These are phyloP conservation scores for Oryzias sinensis DNA, from an alignment of 2,797 vertebrate genomes.

Conservation along the genomic window DNA sequence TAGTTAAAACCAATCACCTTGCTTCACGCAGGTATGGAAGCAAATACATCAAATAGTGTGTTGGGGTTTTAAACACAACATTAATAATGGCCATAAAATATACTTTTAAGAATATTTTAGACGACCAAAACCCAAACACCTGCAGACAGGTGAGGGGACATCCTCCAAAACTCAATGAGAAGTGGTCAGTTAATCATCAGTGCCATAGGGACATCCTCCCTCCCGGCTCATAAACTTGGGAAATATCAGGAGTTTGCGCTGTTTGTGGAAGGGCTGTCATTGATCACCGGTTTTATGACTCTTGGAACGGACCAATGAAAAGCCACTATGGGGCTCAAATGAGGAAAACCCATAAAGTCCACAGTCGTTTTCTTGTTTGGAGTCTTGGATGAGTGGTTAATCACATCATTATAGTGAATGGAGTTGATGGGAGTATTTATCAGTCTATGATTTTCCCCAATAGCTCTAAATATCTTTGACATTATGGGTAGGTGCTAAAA, in stretches of 20 bases:
- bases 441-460: constrained; percentile 8
- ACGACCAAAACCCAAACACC: no score
- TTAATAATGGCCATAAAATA: no score
- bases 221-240: constrained; percentile 26
- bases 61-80: no score
- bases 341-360: constrained; percentile 28
- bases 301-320: constrained; percentile 40
- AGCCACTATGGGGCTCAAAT: constrained; percentile 25
- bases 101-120: no score
- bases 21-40: no score
- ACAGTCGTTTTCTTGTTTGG: constrained; percentile 21
- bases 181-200: constrained; percentile 42
- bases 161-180: constrained; percentile 22
- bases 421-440: constrained; percentile 13
- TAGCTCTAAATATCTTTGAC: constrained; percentile 30
- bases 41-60: no score
- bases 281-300: constrained; percentile 46
- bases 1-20: no score
- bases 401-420: constrained; percentile 14
- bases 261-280: constrained; percentile 35
- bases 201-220: constrained; percentile 10
- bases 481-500: constrained; percentile 12
- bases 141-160: neutral
- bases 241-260: constrained; percentile 8
- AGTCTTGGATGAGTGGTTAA: constrained; percentile 20